phyloP scores from a whole-genome alignment of 2,113 vertebrate species.

The Leucopternis melanops region DNA sequence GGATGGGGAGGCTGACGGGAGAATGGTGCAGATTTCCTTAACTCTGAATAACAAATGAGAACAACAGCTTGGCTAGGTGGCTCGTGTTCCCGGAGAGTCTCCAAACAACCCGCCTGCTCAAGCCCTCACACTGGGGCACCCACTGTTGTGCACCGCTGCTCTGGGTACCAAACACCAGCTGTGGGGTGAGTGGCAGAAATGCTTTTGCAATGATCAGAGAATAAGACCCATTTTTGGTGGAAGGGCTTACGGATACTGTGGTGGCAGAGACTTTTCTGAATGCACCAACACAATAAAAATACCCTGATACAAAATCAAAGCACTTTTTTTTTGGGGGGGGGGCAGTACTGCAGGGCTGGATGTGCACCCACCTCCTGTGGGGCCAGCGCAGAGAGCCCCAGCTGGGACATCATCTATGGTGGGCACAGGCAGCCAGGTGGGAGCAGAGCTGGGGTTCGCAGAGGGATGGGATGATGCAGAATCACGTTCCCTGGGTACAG shows the following conservation, averaged over 20 bases:
- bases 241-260: accelerated
- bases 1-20: not conserved
- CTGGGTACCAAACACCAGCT: not conserved
- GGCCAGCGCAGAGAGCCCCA: not conserved
- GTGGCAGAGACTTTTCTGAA: not conserved
- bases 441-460: not conserved
- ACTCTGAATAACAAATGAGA: slow-evolving; percentile 7
- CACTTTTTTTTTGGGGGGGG: accelerated
- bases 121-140: accelerated
- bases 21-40: not conserved
- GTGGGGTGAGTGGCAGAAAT: not conserved
- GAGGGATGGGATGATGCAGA: not conserved
- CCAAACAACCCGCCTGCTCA: not conserved
- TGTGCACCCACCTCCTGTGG: accelerated
- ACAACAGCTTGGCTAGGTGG: not conserved
- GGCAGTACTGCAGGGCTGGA: not conserved
- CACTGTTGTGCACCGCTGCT: not conserved
- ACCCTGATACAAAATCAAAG: not conserved
- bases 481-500: not conserved
- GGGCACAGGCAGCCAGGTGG: not conserved
- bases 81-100: not conserved
- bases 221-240: not conserved
- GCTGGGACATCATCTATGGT: not conserved
- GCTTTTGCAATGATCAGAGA: not conserved
- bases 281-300: not conserved